Percentiles rank a stretch among this genome's conserved stretches.
These are phyloP conservation scores for Heliconius hortense DNA, from an alignment of 2,888 invertebrate genomes.

Conservation along the genomic window DNA sequence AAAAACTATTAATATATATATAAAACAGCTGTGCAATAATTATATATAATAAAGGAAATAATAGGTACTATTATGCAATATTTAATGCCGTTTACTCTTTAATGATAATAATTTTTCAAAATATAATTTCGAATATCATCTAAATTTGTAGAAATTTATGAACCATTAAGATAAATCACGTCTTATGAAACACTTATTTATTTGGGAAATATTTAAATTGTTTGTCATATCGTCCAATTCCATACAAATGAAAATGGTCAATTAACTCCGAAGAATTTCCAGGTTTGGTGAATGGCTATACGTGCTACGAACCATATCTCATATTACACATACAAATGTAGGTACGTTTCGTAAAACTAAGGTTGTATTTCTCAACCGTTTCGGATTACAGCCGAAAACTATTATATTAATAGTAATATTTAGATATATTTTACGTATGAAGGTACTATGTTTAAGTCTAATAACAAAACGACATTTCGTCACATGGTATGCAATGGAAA, in stretches of 20 bases:
- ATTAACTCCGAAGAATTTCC: constrained; percentile 13
- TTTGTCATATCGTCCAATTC: not conserved
- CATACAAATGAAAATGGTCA: constrained; percentile 3
- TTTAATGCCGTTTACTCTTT: not conserved
- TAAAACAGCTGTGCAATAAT: not conserved
- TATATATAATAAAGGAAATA: not conserved
- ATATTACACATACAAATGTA: constrained; percentile 34
- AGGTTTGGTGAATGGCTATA: constrained; percentile 27
- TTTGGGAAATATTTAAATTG: not conserved
- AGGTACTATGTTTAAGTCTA: not conserved
- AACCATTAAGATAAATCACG: not conserved
- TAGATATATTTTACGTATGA: not conserved
- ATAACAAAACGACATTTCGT: not conserved
- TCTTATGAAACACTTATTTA: not conserved
- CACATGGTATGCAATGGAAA: not conserved
- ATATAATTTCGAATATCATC: not conserved
- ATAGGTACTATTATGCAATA: not conserved
- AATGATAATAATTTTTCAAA: not conserved
- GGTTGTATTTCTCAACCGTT: constrained; percentile 33
- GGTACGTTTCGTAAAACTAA: constrained; percentile 36
- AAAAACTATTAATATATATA: not conserved
- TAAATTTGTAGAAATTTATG: not conserved
- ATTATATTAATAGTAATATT: not conserved
- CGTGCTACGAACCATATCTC: constrained; percentile 35
- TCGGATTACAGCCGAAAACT: constrained; percentile 25